These are phyloP conservation scores for Hippasteria phrygiana DNA, from an alignment of 53 echinoderm and acorn worm species.

Conservation along the genomic window DNA sequence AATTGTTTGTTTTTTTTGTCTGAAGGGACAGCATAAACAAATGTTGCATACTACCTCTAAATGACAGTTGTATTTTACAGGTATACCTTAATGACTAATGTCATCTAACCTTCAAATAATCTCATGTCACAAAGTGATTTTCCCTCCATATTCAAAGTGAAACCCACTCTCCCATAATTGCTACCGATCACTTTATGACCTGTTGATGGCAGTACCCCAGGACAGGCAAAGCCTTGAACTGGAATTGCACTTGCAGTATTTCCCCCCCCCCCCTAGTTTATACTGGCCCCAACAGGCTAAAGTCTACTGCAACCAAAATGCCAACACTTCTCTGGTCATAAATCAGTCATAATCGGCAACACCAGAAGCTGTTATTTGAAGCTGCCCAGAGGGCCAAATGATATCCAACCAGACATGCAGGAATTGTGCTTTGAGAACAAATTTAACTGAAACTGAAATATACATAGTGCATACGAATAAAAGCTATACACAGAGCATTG, in stretches of 20 bases:
- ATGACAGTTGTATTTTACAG: no score
- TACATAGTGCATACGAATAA: no score
- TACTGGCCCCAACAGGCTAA: no score
- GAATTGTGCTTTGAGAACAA: no score
- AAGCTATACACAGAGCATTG: no score
- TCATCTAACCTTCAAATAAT: not conserved
- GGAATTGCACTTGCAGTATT: not conserved
- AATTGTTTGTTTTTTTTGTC: no score
- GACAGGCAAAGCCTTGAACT: not conserved
- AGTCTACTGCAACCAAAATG: not conserved
- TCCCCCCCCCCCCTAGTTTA: not conserved
- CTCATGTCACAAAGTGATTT: not conserved
- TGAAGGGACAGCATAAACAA: no score
- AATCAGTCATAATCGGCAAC: slow-evolving; percentile 20
- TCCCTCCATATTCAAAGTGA: not conserved
- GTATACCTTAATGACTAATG: no score
- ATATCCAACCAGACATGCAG: no score
- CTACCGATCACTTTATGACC: not conserved
- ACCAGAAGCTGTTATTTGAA: slow-evolving; percentile 23
- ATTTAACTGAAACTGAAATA: no score
- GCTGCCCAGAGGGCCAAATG: not conserved
- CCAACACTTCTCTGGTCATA: not conserved
- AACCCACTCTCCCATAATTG: not conserved
- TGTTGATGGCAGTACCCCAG: slow-evolving; percentile 25
- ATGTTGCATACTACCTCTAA: no score